Conservation (phyloP, 2,888 invertebrate species). For the Ectobius pallidus region DNA sequence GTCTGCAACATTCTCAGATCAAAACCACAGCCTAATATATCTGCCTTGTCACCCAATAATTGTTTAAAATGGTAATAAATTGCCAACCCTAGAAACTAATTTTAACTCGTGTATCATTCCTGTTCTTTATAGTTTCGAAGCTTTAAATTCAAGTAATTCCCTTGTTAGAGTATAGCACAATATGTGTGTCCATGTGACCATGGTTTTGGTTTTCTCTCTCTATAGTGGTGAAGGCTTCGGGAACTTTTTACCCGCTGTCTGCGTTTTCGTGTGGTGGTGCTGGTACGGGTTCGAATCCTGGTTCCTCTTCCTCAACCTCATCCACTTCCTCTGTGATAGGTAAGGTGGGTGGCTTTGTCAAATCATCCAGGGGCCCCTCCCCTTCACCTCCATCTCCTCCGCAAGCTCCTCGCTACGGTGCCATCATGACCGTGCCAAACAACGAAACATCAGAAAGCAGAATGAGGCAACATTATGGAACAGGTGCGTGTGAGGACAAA, state of each 20-base stretch:
- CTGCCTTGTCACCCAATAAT: no score
- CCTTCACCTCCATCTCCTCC: conserved; percentile 40
- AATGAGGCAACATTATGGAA: conserved; percentile 20
- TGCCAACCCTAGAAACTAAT: no score
- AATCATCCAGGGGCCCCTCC: conserved; percentile 42
- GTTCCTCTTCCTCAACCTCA: conserved; percentile 17
- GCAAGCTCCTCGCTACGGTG: conserved; percentile 31
- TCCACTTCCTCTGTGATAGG: not conserved
- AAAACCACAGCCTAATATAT: no score
- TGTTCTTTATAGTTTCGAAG: no score
- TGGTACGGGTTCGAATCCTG: conserved; percentile 20
- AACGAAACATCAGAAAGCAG: conserved; percentile 8
- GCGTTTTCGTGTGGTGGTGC: conserved; percentile 45
- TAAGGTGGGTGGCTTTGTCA: conserved; percentile 36
- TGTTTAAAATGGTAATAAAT: no score
- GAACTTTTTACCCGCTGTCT: conserved; percentile 89
- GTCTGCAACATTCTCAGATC: no score
- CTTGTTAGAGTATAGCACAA: conserved; percentile 7
- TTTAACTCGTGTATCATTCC: no score
- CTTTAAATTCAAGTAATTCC: no score
- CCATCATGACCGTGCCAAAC: conserved; percentile 10
- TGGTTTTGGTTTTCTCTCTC: conserved; percentile 50
- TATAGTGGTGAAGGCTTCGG: conserved; percentile 91
- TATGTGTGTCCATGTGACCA: conserved; percentile 10
- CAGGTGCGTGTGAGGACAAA: conserved; percentile 20